These are phyloP conservation scores for Gambusia affinis DNA, from an alignment of 2,113 vertebrate species.

Conservation along the genomic window DNA sequence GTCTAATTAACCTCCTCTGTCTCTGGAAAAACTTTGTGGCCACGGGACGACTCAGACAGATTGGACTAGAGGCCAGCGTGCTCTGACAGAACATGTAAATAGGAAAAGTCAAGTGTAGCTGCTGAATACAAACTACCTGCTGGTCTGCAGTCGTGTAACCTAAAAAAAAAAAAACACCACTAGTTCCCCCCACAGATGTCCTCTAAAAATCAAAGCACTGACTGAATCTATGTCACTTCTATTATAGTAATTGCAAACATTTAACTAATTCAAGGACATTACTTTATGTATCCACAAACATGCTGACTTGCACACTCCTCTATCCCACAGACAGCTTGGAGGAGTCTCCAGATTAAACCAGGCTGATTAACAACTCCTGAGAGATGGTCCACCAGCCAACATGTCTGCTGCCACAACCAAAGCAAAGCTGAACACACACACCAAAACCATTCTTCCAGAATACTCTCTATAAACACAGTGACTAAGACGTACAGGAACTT, in stretches of 20 bases:
- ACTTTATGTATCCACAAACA: conserved; percentile 36
- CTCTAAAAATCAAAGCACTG: conserved; percentile 9
- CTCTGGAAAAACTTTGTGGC: conserved; percentile 35
- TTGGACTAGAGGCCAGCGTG: background rate
- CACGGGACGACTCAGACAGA: conserved; percentile 45
- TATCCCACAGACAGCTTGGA: conserved; percentile 39
- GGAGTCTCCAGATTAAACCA: conserved; percentile 50
- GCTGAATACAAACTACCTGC: conserved; percentile 33
- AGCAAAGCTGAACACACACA: conserved; percentile 54
- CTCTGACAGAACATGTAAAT: conserved; percentile 17
- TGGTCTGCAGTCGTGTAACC: conserved; percentile 4
- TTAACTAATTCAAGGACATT: conserved; percentile 35
- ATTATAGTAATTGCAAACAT: conserved; percentile 17
- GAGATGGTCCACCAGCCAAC: conserved; percentile 66
- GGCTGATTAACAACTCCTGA: conserved; percentile 70
- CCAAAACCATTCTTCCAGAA: conserved; percentile 43
- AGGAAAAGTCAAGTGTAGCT: conserved; percentile 52
- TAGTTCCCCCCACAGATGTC: conserved; percentile 8
- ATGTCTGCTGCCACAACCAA: conserved; percentile 73
- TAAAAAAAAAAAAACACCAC: background rate
- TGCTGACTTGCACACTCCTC: conserved; percentile 38
- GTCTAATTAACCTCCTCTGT: conserved; percentile 77
- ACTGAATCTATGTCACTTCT: conserved; percentile 11
- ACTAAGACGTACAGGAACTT: conserved; percentile 69
- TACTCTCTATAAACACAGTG: conserved; percentile 59